Base-by-base conservation (phyloP, 2,113 vertebrate species). In the Oreocharis arfaki region DNA sequence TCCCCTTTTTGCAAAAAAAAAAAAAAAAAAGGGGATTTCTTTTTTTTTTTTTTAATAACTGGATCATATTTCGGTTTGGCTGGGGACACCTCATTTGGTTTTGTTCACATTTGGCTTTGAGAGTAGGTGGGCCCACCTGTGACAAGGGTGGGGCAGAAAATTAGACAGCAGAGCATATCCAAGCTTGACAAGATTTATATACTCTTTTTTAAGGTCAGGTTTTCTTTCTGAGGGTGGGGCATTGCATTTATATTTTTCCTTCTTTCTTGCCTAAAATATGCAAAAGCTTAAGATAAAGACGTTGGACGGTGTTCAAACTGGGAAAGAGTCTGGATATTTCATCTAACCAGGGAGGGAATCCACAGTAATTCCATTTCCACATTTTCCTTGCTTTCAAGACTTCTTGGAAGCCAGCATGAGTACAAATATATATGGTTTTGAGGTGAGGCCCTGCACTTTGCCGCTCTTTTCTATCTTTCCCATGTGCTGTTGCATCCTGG, bases 11-110 rank as follows among this genome's bases (percentile, higher is more conserved):
- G 85, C 30, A 59, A 30, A 46, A 44, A 73, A 86, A 81, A 92
- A 15, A 71, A 85, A 92, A 92, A 93, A 86, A 73, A 42, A 53
- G 23, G 15, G 16, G 15, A 42, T 42, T 42, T 42, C 15, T 50
- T 57, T n/a, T 24, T 33, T n/a, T 20, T n/a, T 49, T 52, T 88
- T 89, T 53, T n/a, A 70, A 53, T 95, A 97, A 91, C 95, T 95
- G 93, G 92, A 81, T 94, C 42, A 53, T 93, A 28, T 88, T 92
- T 55, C 87, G 77, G 13, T 86, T 93, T 96, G 94, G 80, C 84
- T 79, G 22, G 55, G 75, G 53, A 59, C 17, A 52, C 16, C 61
- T 92, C 75, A 37, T 93, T 94, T 68, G 87, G 35, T 92, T 85
- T 89, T 50, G 55, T 78, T 71, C 27, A 68, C 63, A 59, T 82